Base-by-base conservation (phyloP, 2,797 vertebrate genomes). In the Moxostoma hubbsi region DNA sequence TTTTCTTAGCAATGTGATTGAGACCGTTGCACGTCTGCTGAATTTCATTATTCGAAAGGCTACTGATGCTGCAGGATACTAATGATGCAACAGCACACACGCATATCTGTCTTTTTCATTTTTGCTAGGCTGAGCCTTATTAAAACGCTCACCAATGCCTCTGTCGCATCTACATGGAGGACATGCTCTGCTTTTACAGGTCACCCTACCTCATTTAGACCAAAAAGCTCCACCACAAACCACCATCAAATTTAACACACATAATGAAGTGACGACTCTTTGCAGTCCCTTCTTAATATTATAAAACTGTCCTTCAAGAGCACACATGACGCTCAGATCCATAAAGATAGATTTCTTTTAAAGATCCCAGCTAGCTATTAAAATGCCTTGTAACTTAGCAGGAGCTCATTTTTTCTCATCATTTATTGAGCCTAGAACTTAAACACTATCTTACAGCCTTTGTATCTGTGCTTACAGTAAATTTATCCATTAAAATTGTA, bases 401-500 rank as follows among this genome's bases (percentile, higher is more conserved):
- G 63, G 69, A 80, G 63, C 11, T 53, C 50, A 61, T 46, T 46
- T 15, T 43, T 61, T 45, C 18, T 18, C 36, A 47, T 76, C 11
- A 62, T 47, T 47, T 73, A 63, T 67, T 6, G 79, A 79, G 69
- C 75, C 13, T 24, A 45, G 58, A 79, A 83, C 62, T 77, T 72
- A 79, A 85, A 82, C 82, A 64, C 66, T 61, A 82, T 74, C 61
- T 72, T 68, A 66, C 36, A 72, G 82, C 53, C 75, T 64, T 51
- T 57, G 68, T 45, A 74, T 57, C 66, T 57, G 36, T 73, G 63
- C 46, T 45, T 83, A 72, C 54, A 82, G 57, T 73, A 75, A 75
- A 82, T 75, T 59, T 77, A 64, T 81, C 73, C 66, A 82, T 85
- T 83, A 85, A 82, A 86, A 73, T 80, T 85, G 46, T 57, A 72